Conservation (phyloP, 2,888 invertebrate genomes). For the Arenicola marina region DNA sequence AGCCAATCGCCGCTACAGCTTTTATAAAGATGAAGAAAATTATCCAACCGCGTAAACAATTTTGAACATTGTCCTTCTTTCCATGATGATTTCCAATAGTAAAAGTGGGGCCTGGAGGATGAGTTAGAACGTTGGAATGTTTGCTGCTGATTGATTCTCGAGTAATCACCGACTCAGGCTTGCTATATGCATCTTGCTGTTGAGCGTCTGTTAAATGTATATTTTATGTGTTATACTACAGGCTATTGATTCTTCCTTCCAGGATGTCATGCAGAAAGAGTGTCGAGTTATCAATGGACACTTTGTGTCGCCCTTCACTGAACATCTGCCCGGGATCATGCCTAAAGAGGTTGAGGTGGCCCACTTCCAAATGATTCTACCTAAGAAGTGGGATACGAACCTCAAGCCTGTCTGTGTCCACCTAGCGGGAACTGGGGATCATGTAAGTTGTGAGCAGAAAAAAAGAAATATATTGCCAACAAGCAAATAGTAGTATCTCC, state of each 20-base stretch:
- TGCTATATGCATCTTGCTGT: neutral
- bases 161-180: neutral
- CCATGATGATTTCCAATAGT: no score
- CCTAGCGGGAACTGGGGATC: slow-evolving; percentile 96
- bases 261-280: slow-evolving; percentile 72
- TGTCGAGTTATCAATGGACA: slow-evolving; percentile 74
- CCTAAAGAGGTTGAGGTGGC: slow-evolving; percentile 82
- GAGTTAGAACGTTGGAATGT: no score
- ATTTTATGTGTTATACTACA: no score
- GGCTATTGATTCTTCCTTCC: slow-evolving; percentile 32
- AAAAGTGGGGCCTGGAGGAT: no score
- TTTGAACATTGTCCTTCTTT: no score
- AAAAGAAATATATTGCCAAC: neutral
- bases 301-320: slow-evolving; percentile 82
- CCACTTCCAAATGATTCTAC: slow-evolving; percentile 73
- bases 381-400: slow-evolving; percentile 75
- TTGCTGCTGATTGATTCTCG: neutral
- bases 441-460: slow-evolving; percentile 80
- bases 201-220: neutral
- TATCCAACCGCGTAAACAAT: no score
- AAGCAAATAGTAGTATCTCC: neutral
- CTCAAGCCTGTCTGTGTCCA: slow-evolving; percentile 78
- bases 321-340: slow-evolving; percentile 83
- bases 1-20: no score
- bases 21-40: no score